Percentiles rank a stretch among this genome's conserved stretches.
Conservation (phyloP, 2,113 vertebrate species). For the Chinchilla lanigera region DNA sequence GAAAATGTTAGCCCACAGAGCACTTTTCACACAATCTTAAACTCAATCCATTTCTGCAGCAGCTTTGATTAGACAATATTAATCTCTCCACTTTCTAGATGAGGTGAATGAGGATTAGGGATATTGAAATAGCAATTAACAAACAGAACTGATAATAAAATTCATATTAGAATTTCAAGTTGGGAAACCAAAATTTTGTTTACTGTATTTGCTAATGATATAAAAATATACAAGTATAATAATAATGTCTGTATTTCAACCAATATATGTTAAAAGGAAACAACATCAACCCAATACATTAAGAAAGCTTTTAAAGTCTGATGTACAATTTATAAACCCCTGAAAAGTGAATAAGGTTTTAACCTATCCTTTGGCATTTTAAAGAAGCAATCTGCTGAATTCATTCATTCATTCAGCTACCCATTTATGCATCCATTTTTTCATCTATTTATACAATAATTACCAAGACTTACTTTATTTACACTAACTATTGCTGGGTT, state of each 20-base stretch:
- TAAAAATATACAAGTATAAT: neutral
- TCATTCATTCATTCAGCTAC: neutral
- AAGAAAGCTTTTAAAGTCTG: neutral
- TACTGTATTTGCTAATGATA: neutral
- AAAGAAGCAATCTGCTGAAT: slow-evolving; percentile 33
- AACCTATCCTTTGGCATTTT: neutral
- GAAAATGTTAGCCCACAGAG: neutral
- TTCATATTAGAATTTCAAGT: neutral
- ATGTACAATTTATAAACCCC: neutral
- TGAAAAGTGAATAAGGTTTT: neutral
- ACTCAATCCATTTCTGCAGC: neutral
- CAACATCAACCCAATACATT: neutral
- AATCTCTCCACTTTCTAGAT: neutral
- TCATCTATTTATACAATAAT: slow-evolving; percentile 32
- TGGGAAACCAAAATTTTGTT: slow-evolving; percentile 1
- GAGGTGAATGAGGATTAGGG: neutral
- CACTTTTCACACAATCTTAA: neutral
- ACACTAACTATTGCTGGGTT: neutral
- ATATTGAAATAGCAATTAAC: neutral
- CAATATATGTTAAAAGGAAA: neutral
- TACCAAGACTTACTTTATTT: neutral
- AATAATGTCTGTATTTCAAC: neutral
- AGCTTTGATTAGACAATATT: neutral
- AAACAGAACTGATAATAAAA: neutral
- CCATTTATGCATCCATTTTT: neutral